Percentiles rank a stretch among this genome's conserved stretches.
phyloP scores from a whole-genome alignment of 2,888 invertebrate species.

The Drosophila sordidula region DNA sequence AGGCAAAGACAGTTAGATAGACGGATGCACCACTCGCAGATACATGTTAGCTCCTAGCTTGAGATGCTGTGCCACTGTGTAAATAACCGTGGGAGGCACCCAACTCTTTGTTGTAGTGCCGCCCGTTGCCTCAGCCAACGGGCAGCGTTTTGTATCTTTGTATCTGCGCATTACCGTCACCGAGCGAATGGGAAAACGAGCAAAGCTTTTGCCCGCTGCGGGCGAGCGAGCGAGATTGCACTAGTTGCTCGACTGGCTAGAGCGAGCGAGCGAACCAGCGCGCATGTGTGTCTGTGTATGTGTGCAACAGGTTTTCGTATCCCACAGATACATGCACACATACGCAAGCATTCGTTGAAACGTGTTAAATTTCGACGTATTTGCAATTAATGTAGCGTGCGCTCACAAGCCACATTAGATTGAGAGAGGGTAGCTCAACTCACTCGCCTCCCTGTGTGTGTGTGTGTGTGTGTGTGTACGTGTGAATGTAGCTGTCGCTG shows the following conservation, averaged over 20 bases:
- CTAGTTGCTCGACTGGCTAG: constrained; percentile 4
- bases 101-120: constrained; percentile 47
- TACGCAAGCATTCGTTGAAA: constrained; percentile 33
- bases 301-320: constrained; percentile 77
- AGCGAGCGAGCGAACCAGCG: constrained; percentile 28
- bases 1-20: background rate
- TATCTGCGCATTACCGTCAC: constrained; percentile 79
- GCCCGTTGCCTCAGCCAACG: constrained; percentile 67
- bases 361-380: constrained; percentile 68
- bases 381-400: constrained; percentile 70
- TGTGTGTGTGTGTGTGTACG: constrained; percentile 9
- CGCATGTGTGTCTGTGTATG: constrained; percentile 27
- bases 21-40: background rate
- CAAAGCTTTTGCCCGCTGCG: constrained; percentile 53
- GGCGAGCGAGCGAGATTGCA: constrained; percentile 30
- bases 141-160: constrained; percentile 50
- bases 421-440: constrained; percentile 38
- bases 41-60: background rate
- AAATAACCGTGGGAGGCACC: constrained; percentile 49
- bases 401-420: constrained; percentile 60
- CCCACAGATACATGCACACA: constrained; percentile 55
- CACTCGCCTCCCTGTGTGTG: constrained; percentile 13
- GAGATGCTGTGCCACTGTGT: constrained; percentile 31
- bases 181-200: constrained; percentile 70
- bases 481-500: background rate